phyloP scores from a whole-genome alignment of 2,113 vertebrate species.

The Chaenocephalus aceratus region DNA sequence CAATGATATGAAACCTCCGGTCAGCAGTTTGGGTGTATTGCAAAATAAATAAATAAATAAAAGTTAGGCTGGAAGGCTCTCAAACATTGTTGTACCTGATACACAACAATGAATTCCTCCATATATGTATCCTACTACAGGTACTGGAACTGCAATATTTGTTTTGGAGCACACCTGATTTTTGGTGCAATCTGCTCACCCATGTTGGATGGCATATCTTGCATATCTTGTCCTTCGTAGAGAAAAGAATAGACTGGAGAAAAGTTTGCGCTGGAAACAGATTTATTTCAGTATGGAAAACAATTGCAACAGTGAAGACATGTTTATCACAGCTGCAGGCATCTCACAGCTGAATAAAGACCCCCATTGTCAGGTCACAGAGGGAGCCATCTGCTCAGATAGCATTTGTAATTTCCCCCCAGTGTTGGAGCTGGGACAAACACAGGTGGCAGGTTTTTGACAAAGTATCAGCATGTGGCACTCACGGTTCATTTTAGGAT shows the following conservation, averaged over 20 bases:
- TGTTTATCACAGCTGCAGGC: constrained; percentile 28
- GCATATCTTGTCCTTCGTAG: no score
- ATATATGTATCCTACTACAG: not conserved
- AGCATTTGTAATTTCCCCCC: constrained; percentile 12
- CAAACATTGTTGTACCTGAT: no score
- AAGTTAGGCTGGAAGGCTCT: not conserved
- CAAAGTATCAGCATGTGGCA: not conserved
- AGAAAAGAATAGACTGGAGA: no score
- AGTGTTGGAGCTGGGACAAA: not conserved
- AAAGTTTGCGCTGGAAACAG: not conserved
- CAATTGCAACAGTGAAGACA: not conserved
- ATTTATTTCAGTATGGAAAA: not conserved
- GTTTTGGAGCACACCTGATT: not conserved
- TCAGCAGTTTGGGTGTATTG: constrained; percentile 27
- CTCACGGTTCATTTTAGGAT: not conserved
- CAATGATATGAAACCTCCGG: constrained; percentile 25
- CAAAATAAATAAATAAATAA: not conserved
- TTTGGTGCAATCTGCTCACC: no score
- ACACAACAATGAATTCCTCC: no score
- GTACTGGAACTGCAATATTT: not conserved
- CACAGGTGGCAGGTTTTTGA: constrained; percentile 26
- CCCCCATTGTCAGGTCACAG: constrained; percentile 21
- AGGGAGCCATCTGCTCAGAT: constrained; percentile 33
- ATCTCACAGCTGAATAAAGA: constrained; percentile 24
- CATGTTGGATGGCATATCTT: no score